A percentile compares a stretch with the other conserved stretches of the same genome.
Evolutionary conservation across 2,113 vertebrate species (phyloP).

Genomic region (Notothenia rossii): DNA sequence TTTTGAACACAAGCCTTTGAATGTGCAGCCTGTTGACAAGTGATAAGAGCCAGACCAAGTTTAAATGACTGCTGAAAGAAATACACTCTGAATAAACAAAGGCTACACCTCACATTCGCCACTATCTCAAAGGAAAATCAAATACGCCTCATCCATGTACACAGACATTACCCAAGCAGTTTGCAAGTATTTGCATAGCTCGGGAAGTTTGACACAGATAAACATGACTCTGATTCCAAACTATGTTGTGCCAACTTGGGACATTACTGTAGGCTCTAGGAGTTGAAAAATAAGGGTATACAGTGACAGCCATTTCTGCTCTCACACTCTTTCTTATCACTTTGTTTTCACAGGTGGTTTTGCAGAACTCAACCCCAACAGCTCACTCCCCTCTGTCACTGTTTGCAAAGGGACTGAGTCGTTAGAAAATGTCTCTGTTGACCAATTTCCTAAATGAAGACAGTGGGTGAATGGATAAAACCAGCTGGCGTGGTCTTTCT

Average conservation of each 20-base stretch:
- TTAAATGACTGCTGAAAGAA: slow-evolving; percentile 2
- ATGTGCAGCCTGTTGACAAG: not conserved
- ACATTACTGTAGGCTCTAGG: not conserved
- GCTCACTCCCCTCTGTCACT: slow-evolving; percentile 27
- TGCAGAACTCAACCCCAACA: slow-evolving; percentile 23
- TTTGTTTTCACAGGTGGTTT: slow-evolving; percentile 76
- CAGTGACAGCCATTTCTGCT: slow-evolving; percentile 6
- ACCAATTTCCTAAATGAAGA: slow-evolving; percentile 3
- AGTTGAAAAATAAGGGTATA: not conserved
- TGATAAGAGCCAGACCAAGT: not conserved
- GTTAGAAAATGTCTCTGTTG: not conserved
- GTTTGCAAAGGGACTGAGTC: not conserved
- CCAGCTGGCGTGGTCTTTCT: not conserved
- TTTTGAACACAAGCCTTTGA: not conserved
- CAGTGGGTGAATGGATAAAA: slow-evolving; percentile 5
- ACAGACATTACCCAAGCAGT: not conserved
- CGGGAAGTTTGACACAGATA: slow-evolving; percentile 29
- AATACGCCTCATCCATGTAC: slow-evolving; percentile 1
- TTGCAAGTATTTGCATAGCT: slow-evolving; percentile 46
- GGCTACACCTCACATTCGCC: not conserved
- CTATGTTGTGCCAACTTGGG: not conserved
- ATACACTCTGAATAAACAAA: slow-evolving; percentile 14
- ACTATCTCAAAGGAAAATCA: slow-evolving; percentile 11
- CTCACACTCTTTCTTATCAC: slow-evolving; percentile 27
- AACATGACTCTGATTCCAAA: slow-evolving; percentile 52